Base-by-base conservation (phyloP, 2,797 vertebrate genomes). In the Champsocephalus gunnari region DNA sequence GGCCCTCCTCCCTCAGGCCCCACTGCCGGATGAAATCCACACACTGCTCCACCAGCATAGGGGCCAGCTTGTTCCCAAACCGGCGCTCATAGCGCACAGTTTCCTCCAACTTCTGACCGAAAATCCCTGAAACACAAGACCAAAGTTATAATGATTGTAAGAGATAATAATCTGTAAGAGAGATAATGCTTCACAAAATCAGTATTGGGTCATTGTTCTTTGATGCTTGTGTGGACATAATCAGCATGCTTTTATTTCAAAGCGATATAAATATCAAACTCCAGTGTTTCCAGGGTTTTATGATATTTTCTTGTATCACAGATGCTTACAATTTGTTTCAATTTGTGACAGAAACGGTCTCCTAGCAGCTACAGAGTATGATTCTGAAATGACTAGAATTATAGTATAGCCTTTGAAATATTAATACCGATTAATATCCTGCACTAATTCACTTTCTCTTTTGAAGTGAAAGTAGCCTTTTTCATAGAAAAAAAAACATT, bases 81-180 rank as follows among this genome's bases (percentile, higher is more conserved):
- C 97, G 95, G 38, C 97, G 96, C 77, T 99, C 98, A 2, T 96
- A 99, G 0, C 96, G 96, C 12, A 99, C 96, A 0, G 98, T 99
- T 72, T 99, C 98, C 93, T 99, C 98, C 84, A 99, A 87, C 89
- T 97, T 98, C 94, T 99, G 98, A 19, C 98, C 98, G 84, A 99
- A 99, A 82, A 99, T 99, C 62, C 98, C 98, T 99, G 88, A 65
- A 89, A 89, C 12, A 73, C 64, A 55, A 28, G 44, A 56, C 6
- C 50, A 59, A 21, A 24, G 4, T 28, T 56, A 9, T 45, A 28
- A 54, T 32, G 7, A 34, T 47, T 43, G 17, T 0, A 12, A 1
- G 1, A 38, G 2, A 12, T 5, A 19, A 19, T 19, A 19, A 19
- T 19, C 19, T 19, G 19, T 19, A 19, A 19, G 19, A 19, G 19